Conservation (phyloP, 2,113 vertebrate genomes). For the Cisticola juncidis region DNA sequence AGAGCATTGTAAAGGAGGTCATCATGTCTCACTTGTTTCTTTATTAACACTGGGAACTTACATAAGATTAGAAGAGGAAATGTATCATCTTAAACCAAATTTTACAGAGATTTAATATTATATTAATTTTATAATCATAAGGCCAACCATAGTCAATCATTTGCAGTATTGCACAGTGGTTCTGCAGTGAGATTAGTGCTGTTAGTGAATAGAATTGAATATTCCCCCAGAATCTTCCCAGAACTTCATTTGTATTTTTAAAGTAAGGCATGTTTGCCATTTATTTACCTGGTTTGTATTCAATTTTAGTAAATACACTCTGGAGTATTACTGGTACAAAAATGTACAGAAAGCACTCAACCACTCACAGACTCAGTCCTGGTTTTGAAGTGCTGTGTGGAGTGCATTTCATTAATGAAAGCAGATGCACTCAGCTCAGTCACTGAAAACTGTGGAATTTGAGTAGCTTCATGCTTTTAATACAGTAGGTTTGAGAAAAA, state of each 20-base stretch:
- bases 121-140: background rate
- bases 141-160: accelerated
- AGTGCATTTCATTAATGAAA: background rate
- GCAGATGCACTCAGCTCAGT: background rate
- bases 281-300: background rate
- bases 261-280: background rate
- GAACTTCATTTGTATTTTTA: background rate
- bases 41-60: background rate
- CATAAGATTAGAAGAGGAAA: background rate
- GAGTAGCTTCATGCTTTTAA: background rate
- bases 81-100: background rate
- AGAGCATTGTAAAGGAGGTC: background rate
- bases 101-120: background rate
- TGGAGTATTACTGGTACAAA: background rate
- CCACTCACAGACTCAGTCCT: background rate
- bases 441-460: background rate
- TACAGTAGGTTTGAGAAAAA: background rate
- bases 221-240: background rate
- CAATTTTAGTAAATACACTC: background rate
- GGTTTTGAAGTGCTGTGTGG: background rate
- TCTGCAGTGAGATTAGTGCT: background rate
- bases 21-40: background rate
- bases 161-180: background rate
- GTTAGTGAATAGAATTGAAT: background rate
- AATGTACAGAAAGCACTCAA: background rate